phyloP scores from a whole-genome alignment of 1,140 invertebrate species.

The Drosophila tani region DNA sequence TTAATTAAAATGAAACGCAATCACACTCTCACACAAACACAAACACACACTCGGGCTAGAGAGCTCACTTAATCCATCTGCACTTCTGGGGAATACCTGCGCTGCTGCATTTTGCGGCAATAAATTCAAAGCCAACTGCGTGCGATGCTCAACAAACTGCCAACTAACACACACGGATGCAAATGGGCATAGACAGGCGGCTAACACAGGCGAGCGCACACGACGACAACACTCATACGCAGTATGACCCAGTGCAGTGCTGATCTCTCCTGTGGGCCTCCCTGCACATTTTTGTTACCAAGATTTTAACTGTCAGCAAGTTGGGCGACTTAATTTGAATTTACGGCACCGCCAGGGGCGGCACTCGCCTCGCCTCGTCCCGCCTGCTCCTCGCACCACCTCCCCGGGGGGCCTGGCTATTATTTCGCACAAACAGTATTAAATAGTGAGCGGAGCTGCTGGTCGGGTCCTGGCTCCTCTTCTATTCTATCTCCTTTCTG shows the following conservation, averaged over 20 bases:
- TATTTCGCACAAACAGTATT: constrained; percentile 80
- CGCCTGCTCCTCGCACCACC: not conserved
- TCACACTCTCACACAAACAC: constrained; percentile 30
- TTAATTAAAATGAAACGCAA: constrained; percentile 74
- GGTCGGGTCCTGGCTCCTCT: constrained; percentile 5
- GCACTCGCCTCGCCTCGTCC: not conserved
- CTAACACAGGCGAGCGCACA: constrained; percentile 14
- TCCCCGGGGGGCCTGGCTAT: constrained; percentile 55
- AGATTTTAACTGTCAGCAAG: constrained; percentile 83
- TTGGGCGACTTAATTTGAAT: constrained; percentile 84
- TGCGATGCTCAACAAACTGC: constrained; percentile 71
- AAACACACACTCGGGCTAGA: not conserved
- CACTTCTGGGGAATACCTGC: constrained; percentile 55
- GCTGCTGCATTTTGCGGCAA: constrained; percentile 65
- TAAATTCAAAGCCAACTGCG: constrained; percentile 75
- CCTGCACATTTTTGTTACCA: constrained; percentile 79
- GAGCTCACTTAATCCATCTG: constrained; percentile 76
- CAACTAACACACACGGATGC: constrained; percentile 62
- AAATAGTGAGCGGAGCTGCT: constrained; percentile 69
- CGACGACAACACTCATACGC: constrained; percentile 38
- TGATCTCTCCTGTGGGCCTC: constrained; percentile 58
- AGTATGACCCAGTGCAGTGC: constrained; percentile 54
- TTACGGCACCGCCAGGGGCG: constrained; percentile 76
- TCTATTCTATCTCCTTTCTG: constrained; percentile 23
- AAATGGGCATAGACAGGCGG: constrained; percentile 21